Evolutionary conservation across 1,140 invertebrate genomes (phyloP), one percentile per base, ranked within the genome.

Genomic region (Hermatobates lingyangjiaoensis): DNA sequence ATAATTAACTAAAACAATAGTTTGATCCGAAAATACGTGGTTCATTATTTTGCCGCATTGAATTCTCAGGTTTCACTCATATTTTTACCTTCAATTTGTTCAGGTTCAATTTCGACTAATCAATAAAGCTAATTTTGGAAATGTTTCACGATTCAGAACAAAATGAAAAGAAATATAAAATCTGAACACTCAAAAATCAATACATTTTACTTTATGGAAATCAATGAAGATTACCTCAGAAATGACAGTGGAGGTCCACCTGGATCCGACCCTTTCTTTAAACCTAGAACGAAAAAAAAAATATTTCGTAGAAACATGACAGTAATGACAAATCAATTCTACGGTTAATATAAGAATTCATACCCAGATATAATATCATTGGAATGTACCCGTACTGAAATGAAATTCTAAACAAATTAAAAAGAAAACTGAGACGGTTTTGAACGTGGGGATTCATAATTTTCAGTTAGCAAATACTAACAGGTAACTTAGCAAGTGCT

Each of bases 381-480:
- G 50, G 50, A 26, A 51, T 51, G 24, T 51, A 51, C 12, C 50
- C 50, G 23, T 38, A 51, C 4, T 51, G 50, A 23, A 51, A 39
- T 27, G 21, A 25, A 45, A 38, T 40, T 30, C 50, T 51, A 1
- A 51, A 18, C 15, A 51, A 25, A 10, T 44, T 28, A 18, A 51
- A 45, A 10, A 51, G 40, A 1, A 44, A 21, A 20, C 26, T 46
- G 3, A 51, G 27, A 14, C 50, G 27, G 23, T 28, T 27, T 51
- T 51, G 45, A 10, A 23, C 26, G n/a, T 45, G 40, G 20, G 25
- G 2, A 23, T 27, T 51, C 50, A 51, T 51, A 2, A 20, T 44
- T 4, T n/a, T 5, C 2, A 10, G 2, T 3, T 14, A 5, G 7
- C 3, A 40, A 2, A 2, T 4, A 42, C 39, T 18, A 18, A 7